Percentiles rank a stretch among this genome's conserved stretches.
Evolutionary conservation across 2,888 invertebrate species (phyloP).

Genomic region (Endotricha flammealis): DNA sequence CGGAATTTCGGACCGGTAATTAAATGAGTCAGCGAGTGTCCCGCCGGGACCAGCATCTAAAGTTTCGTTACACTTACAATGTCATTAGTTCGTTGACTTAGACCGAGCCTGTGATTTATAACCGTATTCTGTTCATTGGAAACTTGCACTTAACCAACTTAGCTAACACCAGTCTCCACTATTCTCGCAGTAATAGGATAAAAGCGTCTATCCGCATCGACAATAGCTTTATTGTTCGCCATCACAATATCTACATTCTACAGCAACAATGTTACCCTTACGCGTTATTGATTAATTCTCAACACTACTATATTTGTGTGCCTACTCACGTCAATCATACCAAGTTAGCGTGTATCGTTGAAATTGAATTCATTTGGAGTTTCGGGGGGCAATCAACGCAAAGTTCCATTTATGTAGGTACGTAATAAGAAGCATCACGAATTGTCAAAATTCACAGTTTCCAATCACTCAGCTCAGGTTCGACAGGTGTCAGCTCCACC

Average conservation of each 20-base stretch:
- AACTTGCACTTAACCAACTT: slow-evolving; percentile 11
- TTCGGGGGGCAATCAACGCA: too few relatives aligned
- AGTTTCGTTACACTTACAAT: slow-evolving; percentile 36
- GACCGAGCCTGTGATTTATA: slow-evolving; percentile 24
- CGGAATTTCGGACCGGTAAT: slow-evolving; percentile 50
- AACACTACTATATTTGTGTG: too few relatives aligned
- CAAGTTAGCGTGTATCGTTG: too few relatives aligned
- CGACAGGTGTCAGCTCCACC: slow-evolving; percentile 52
- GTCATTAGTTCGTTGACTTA: slow-evolving; percentile 26
- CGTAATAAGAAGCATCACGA: neutral
- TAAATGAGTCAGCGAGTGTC: slow-evolving; percentile 41
- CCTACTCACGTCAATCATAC: too few relatives aligned
- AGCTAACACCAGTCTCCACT: neutral
- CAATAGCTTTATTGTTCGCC: neutral
- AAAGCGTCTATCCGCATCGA: neutral
- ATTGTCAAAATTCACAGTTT: slow-evolving; percentile 22
- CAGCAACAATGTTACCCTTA: too few relatives aligned
- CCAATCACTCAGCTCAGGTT: slow-evolving; percentile 53
- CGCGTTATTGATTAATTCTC: too few relatives aligned
- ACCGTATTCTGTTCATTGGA: slow-evolving; percentile 15
- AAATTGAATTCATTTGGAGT: too few relatives aligned
- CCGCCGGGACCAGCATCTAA: slow-evolving; percentile 28
- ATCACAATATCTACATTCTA: neutral
- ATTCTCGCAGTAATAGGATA: neutral
- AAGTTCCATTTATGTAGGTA: too few relatives aligned